phyloP scores from a whole-genome alignment of 2,797 vertebrate species.

The Sciurus vulgaris region DNA sequence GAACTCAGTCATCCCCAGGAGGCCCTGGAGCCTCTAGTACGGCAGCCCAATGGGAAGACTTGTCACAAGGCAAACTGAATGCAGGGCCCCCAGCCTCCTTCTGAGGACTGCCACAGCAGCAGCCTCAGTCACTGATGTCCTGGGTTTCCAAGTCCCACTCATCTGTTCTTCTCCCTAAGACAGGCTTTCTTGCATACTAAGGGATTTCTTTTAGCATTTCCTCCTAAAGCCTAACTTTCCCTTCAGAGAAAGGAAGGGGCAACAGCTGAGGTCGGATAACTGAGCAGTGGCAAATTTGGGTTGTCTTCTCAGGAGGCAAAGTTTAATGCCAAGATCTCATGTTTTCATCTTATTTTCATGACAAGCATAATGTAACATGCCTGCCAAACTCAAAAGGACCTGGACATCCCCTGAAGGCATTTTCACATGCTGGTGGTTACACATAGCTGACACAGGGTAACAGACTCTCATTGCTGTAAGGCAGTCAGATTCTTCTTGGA shows the following conservation, averaged over 20 bases:
- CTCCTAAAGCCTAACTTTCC: background rate
- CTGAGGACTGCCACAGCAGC: background rate
- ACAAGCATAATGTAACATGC: background rate
- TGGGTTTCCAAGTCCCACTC: background rate
- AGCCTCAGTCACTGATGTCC: background rate
- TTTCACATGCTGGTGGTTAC: background rate
- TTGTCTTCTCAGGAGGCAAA: background rate
- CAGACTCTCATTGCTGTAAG: background rate
- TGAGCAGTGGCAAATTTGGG: background rate
- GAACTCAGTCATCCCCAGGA: background rate
- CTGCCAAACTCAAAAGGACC: background rate
- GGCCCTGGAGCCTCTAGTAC: background rate
- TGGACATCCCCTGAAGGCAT: background rate
- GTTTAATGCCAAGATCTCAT: background rate
- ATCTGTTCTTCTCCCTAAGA: background rate
- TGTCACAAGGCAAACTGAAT: background rate
- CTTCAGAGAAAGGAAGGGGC: background rate
- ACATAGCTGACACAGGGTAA: background rate
- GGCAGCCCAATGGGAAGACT: background rate
- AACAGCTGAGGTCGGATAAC: background rate
- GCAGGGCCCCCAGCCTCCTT: no score
- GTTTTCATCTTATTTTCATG: slow-evolving; percentile 12
- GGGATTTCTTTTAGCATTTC: background rate
- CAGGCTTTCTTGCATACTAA: background rate
- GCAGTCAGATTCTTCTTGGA: slow-evolving; percentile 16